Conservation (phyloP, 1,140 invertebrate species). For the Belonocnema kinseyi region DNA sequence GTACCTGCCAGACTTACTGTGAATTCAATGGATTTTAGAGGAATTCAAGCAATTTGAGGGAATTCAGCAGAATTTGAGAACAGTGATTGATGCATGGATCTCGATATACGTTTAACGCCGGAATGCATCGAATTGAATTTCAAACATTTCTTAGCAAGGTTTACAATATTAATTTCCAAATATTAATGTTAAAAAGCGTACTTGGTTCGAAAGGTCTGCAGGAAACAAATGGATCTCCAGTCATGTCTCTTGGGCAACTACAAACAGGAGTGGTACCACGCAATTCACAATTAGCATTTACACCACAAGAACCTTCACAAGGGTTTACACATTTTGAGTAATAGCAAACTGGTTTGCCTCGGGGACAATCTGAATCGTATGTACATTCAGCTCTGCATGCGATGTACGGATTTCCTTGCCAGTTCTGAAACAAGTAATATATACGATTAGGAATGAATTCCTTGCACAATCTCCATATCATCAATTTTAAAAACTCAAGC, state of each 20-base stretch:
- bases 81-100: too few species aligned
- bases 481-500: too few species aligned
- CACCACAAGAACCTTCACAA: slow-evolving; percentile 87
- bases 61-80: too few species aligned
- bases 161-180: background rate
- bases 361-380: slow-evolving; percentile 84
- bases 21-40: too few species aligned
- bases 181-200: slow-evolving; percentile 69
- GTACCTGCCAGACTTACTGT: too few species aligned
- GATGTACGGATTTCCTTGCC: slow-evolving; percentile 84
- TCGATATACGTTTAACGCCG: too few species aligned
- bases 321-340: slow-evolving; percentile 88
- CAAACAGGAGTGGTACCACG: slow-evolving; percentile 86
- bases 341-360: slow-evolving; percentile 85
- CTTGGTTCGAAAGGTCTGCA: slow-evolving; percentile 87
- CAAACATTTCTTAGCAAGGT: too few species aligned
- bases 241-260: slow-evolving; percentile 90
- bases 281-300: slow-evolving; percentile 87
- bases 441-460: background rate
- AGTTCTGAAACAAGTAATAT: slow-evolving; percentile 75
- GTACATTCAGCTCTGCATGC: slow-evolving; percentile 86
- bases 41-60: too few species aligned
- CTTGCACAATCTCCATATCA: too few species aligned
- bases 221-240: slow-evolving; percentile 88
- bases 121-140: too few species aligned